Conservation (phyloP, 2,888 invertebrate species). For the Mesorhabditis spiculigera region DNA sequence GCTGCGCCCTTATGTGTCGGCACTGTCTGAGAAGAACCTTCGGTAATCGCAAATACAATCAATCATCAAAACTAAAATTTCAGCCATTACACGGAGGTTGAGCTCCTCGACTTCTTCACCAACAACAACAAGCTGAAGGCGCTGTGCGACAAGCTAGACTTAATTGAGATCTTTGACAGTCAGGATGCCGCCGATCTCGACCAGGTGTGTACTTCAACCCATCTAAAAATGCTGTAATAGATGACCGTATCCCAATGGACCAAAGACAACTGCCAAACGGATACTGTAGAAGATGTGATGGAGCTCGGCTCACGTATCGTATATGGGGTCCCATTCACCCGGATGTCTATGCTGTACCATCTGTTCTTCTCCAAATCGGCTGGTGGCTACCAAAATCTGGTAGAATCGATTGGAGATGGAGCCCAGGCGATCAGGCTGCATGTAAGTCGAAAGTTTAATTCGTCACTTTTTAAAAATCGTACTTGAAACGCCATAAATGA, state of each 20-base stretch:
- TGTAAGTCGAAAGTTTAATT: neutral
- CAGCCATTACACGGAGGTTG: neutral
- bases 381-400: conserved; percentile 23
- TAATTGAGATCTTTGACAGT: conserved; percentile 3
- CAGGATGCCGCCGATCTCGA: neutral
- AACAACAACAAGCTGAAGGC: neutral
- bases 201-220: neutral
- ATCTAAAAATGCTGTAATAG: conserved; percentile 5
- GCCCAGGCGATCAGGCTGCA: conserved; percentile 22
- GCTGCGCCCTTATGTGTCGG: neutral
- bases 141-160: conserved; percentile 4
- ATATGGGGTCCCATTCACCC: conserved; percentile 25
- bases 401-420: conserved; percentile 24
- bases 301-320: conserved; percentile 24
- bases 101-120: neutral
- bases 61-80: neutral
- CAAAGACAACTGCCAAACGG: conserved; percentile 23
- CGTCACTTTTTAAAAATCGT: neutral
- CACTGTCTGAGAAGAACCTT: conserved; percentile 1
- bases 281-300: conserved; percentile 22
- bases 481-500: neutral
- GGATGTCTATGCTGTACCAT: conserved; percentile 30
- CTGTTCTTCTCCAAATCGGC: conserved; percentile 28
- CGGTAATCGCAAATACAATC: neutral
- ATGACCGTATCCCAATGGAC: conserved; percentile 29